Evolutionary conservation across 2,797 vertebrate species (phyloP), one percentile per base, ranked within the genome.

Genomic region (Epinephelus malabaricus): DNA sequence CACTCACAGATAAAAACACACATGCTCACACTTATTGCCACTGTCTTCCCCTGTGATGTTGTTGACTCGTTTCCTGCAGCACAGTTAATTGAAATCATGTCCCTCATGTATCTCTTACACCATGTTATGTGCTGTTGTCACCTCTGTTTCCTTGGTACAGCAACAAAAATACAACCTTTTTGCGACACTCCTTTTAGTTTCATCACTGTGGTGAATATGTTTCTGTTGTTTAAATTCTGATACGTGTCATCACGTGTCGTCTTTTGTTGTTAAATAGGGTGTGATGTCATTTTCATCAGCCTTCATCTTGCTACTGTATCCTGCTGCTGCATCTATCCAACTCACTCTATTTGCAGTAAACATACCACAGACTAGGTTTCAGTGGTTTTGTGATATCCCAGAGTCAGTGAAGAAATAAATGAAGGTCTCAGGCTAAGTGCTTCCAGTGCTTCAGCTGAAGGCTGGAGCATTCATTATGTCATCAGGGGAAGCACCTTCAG

Each of bases 41-140:
- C 49, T 67, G 15, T 6, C 46, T 73, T 79, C 69, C 79, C 43
- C 38, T 8, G 55, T 71, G 71, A 55, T 66, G 54, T 21, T 69
- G 19, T 70, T 74, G 69, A 10, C 19, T 25, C 13, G 67, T 66
- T 75, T 79, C 76, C 72, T 79, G 55, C 55, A 61, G 54, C 17
- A 50, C 18, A 18, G 14, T 34, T 76, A 45, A 23, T 38, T 51
- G 4, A 53, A 72, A 81, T 53, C 0, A 68, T 69, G 68, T 73
- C 45, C 61, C 6, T 23, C 61, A 30, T 46, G 10, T 21, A 38
- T 71, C 3, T 55, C 15, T 51, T 30, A 11, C 55, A 43, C 12
- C 7, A 6, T 49, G 12, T 23, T 51, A 27, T 66, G 53, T 49
- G 14, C 34, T 68, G 25, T 14, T 72, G 14, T 4, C 38, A 27